Evolutionary conservation across 2,888 invertebrate genomes (phyloP).

Genomic region (Ethmia dodecea): DNA sequence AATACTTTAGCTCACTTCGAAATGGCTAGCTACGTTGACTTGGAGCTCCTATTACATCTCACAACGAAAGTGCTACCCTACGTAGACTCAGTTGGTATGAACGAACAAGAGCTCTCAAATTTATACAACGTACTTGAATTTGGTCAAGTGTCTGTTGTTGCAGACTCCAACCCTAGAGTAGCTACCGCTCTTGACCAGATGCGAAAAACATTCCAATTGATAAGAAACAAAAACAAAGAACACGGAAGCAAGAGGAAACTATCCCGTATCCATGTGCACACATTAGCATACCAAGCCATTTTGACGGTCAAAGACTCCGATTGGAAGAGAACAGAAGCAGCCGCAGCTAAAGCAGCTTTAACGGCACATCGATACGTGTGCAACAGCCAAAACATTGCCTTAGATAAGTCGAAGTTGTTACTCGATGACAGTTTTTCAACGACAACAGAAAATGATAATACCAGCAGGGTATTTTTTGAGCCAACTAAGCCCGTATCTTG

Average conservation of each 20-base stretch:
- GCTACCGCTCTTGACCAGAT: constrained; percentile 89
- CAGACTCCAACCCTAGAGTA: constrained; percentile 88
- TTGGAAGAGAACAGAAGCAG: constrained; percentile 88
- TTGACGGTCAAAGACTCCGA: constrained; percentile 81
- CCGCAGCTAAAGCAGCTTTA: constrained; percentile 89
- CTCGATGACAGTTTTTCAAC: constrained; percentile 91
- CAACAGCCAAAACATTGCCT: constrained; percentile 78
- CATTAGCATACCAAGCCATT: constrained; percentile 91
- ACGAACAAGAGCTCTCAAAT: constrained; percentile 91
- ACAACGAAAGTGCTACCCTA: constrained; percentile 83
- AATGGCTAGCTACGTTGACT: constrained; percentile 90
- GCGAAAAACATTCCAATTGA: constrained; percentile 80
- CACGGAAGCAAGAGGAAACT: constrained; percentile 74
- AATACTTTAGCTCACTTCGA: constrained; percentile 87
- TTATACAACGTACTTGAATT: constrained; percentile 82
- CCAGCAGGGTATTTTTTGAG: constrained; percentile 80
- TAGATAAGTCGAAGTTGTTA: constrained; percentile 75
- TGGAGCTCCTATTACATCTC: constrained; percentile 81
- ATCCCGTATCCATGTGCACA: constrained; percentile 89
- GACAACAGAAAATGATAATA: constrained; percentile 73
- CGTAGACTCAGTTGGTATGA: constrained; percentile 91
- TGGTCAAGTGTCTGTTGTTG: constrained; percentile 84
- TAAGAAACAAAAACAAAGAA: constrained; percentile 58
- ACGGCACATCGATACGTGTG: constrained; percentile 91
- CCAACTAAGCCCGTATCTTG: constrained; percentile 87